These are phyloP conservation scores for Heliconius aoede DNA, from an alignment of 2,888 invertebrate species.

Conservation along the genomic window DNA sequence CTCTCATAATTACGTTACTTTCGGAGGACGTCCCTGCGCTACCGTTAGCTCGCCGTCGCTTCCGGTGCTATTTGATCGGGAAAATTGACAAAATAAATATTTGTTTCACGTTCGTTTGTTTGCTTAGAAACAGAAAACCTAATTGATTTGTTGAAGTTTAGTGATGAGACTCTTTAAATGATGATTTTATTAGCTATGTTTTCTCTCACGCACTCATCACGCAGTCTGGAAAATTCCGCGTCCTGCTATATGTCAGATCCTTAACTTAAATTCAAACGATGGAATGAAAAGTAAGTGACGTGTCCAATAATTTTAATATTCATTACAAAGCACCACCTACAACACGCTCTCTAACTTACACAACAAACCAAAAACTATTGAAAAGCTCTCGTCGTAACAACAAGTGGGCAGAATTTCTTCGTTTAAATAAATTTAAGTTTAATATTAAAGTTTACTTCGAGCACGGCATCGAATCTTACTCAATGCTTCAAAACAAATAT, in stretches of 20 bases:
- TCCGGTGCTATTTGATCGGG: conserved; percentile 16
- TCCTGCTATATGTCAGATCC: too few relatives aligned
- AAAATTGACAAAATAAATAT: conserved; percentile 14
- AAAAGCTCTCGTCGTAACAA: neutral
- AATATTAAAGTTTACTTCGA: conserved; percentile 28
- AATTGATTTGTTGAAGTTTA: neutral
- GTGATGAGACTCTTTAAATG: too few relatives aligned
- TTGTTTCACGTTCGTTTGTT: neutral
- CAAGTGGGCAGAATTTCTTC: conserved; percentile 12
- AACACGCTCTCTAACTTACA: neutral
- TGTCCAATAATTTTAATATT: neutral
- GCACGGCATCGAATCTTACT: conserved; percentile 39
- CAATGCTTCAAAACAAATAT: conserved; percentile 37
- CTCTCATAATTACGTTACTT: conserved; percentile 14
- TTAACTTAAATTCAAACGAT: too few relatives aligned
- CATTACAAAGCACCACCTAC: neutral
- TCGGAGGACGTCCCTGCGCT: neutral
- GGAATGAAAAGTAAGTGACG: neutral
- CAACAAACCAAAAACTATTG: neutral
- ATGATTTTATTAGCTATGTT: too few relatives aligned
- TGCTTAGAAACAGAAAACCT: neutral
- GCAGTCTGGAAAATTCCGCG: too few relatives aligned
- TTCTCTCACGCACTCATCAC: too few relatives aligned
- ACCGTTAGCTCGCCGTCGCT: conserved; percentile 3
- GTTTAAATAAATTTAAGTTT: conserved; percentile 34